Conservation (phyloP, 2,888 invertebrate species). For the Protonemura montana region DNA sequence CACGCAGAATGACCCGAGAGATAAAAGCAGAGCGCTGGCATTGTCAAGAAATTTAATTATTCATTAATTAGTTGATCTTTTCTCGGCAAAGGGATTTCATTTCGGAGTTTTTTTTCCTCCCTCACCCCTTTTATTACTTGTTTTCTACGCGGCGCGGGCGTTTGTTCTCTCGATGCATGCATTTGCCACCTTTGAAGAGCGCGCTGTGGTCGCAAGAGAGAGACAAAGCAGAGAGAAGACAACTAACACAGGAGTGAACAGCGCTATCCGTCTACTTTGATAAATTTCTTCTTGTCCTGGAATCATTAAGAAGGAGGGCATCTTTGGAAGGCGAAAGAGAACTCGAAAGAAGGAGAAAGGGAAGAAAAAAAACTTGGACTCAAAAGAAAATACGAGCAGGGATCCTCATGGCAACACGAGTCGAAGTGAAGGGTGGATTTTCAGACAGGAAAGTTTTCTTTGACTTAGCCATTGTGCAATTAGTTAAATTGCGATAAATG, state of each 20-base stretch:
- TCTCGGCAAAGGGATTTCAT: too few species aligned
- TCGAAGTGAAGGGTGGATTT: neutral
- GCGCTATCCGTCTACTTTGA: neutral
- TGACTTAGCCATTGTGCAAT: conserved; percentile 26
- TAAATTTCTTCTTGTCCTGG: neutral
- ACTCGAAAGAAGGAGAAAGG: neutral
- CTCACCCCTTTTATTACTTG: too few species aligned
- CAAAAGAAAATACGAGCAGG: neutral
- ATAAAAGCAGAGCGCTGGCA: too few species aligned
- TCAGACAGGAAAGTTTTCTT: neutral
- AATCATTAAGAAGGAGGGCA: neutral
- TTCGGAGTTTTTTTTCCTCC: too few species aligned
- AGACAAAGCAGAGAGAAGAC: neutral
- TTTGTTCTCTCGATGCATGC: neutral
- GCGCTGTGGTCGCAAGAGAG: neutral
- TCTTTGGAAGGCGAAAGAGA: neutral
- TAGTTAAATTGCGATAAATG: conserved; percentile 28
- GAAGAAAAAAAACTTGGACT: neutral
- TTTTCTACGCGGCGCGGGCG: neutral
- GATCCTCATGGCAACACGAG: neutral
- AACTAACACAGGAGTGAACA: neutral
- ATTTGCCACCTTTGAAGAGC: neutral
- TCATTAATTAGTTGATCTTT: too few species aligned
- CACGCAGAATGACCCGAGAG: too few species aligned
- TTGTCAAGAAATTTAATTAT: too few species aligned